A percentile compares a stretch with the other conserved stretches of the same genome.
Conservation (phyloP, 2,797 vertebrate genomes). For the Pseudomugil gertrudae region DNA sequence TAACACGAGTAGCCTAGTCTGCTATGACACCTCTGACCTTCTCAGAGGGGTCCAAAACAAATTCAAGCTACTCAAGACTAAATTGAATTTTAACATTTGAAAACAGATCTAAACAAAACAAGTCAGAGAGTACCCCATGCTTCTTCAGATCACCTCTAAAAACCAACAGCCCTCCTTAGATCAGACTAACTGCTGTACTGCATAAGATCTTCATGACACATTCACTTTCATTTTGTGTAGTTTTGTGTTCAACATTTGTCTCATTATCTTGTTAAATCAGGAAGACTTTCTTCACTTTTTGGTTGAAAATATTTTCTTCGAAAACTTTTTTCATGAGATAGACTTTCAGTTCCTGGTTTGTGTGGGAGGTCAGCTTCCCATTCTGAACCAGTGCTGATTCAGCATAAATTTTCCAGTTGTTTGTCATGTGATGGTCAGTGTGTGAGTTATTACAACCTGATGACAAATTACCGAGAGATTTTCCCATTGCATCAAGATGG, state of each 20-base stretch:
- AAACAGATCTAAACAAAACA: too few relatives aligned
- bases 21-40: too few relatives aligned
- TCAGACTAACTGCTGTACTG: too few relatives aligned
- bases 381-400: background rate
- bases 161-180: too few relatives aligned
- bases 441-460: background rate
- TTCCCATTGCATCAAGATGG: conserved; percentile 14
- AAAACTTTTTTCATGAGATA: background rate
- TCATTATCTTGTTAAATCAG: background rate
- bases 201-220: too few relatives aligned
- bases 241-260: background rate
- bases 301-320: background rate
- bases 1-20: too few relatives aligned
- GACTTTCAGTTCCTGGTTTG: background rate
- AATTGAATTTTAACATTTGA: too few relatives aligned
- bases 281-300: background rate
- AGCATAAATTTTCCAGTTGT: background rate
- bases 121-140: too few relatives aligned
- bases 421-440: background rate
- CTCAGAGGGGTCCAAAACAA: too few relatives aligned
- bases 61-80: too few relatives aligned
- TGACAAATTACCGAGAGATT: conserved; percentile 24
- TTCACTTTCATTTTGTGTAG: too few relatives aligned
- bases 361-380: background rate
- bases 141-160: too few relatives aligned